Base-by-base conservation (phyloP, 1,140 invertebrate genomes). In the Prorops nasuta region DNA sequence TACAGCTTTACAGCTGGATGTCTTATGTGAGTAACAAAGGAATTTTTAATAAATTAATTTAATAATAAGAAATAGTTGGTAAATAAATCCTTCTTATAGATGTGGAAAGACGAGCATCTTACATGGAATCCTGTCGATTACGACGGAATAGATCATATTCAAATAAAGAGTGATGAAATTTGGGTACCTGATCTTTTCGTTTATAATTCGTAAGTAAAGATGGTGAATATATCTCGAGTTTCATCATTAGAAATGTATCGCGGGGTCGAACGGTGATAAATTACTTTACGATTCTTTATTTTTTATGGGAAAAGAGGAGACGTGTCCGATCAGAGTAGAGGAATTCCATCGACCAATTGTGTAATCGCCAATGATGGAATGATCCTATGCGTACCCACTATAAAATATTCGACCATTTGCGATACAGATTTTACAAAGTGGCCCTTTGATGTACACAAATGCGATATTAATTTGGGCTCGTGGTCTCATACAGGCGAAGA, bases 401-500 rank as follows among this genome's bases (percentile, higher is more conserved):
- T 58, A 4, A 66, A 59, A 36, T 71, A 66, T n/a, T 54, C 49
- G 4, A 57, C 63, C 4, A 66, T 64, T 34, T 78, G 76, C 35
- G 24, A 51, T 15, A 60, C 69, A 4, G 64, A 76, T 55, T 73
- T 63, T 31, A 54, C 54, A 9, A 51, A 68, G 2, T 78, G 73
- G 75, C 76, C 76, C 3, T 78, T 71, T 24, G 76, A 77, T 24
- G 64, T 51, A 16, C 74, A 77, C 43, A 64, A 63, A 9, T 78
- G 76, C 52, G 64, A 59, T 1, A 56, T 78, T 8, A 62, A 51
- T 21, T 65, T 77, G 35, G 68, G 66, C 14, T 72, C 71, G 1
- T 86, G 84, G 84, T 76, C 80, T 46, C 78, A 85, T 43, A 78
- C 73, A 1, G 80, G 79, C 0, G 81, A 83, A 65, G 81, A 85